Percentiles rank a stretch among this genome's conserved stretches.
Evolutionary conservation across 2,113 vertebrate species (phyloP).

Genomic region (Gadus chalcogrammus): DNA sequence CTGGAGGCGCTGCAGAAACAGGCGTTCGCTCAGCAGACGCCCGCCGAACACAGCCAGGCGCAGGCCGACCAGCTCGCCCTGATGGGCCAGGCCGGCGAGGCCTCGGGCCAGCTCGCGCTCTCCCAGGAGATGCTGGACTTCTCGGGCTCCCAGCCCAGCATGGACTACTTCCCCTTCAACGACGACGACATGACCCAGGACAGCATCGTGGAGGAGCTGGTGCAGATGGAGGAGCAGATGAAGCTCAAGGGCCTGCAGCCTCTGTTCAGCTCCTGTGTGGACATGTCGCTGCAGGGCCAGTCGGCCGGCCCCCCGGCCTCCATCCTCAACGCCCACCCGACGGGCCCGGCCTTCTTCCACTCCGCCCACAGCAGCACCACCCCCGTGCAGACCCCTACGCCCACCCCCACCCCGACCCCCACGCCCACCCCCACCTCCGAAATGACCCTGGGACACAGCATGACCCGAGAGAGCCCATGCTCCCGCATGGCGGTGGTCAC

Average conservation of each 20-base stretch:
- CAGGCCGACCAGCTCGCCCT: conserved; percentile 71
- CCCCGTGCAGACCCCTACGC: conserved; percentile 87
- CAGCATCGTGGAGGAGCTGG: conserved; percentile 97
- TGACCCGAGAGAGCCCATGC: conserved; percentile 91
- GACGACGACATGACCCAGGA: conserved; percentile 98
- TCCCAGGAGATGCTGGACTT: conserved; percentile 88
- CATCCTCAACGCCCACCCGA: conserved; percentile 77
- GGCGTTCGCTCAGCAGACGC: conserved; percentile 78
- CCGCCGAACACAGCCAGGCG: conserved; percentile 77
- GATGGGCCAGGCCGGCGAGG: conserved; percentile 75
- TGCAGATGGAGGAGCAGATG: conserved; percentile 99
- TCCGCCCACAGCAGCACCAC: conserved; percentile 89
- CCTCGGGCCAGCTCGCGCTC: conserved; percentile 82
- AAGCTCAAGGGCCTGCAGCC: conserved; percentile 82
- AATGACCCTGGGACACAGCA: conserved; percentile 85
- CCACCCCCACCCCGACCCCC: conserved; percentile 81
- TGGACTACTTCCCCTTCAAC: conserved; percentile 94
- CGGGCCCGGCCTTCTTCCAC: conserved; percentile 83
- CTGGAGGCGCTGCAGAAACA: conserved; percentile 75
- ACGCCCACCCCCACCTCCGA: conserved; percentile 93
- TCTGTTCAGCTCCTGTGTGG: conserved; percentile 76
- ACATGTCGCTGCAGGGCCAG: conserved; percentile 83
- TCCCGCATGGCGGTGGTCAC: conserved; percentile 88
- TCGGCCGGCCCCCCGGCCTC: conserved; percentile 71
- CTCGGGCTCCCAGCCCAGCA: conserved; percentile 82